Evolutionary conservation across 1,140 invertebrate species (phyloP).

Genomic region (Dreissena rostriformis): DNA sequence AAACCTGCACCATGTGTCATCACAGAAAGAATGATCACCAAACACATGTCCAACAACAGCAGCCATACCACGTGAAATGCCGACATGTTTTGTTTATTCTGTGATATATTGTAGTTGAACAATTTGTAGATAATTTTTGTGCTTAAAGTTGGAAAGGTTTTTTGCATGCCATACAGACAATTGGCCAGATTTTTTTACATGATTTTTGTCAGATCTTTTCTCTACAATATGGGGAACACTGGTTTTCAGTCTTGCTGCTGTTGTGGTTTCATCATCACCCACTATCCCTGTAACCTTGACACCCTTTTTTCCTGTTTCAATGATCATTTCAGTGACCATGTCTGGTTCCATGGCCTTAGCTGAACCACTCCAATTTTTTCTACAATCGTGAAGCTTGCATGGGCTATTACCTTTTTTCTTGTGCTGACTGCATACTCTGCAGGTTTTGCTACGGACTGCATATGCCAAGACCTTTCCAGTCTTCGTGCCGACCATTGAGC

Average conservation of each 20-base stretch:
- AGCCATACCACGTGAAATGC: background rate
- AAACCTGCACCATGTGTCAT: slow-evolving; percentile 15
- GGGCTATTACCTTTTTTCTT: too few species aligned
- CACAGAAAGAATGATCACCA: background rate
- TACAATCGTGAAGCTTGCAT: slow-evolving; percentile 2
- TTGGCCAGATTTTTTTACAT: background rate
- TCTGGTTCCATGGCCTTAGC: slow-evolving; percentile 18
- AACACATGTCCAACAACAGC: slow-evolving; percentile 3
- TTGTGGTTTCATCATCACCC: slow-evolving; percentile 20
- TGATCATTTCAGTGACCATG: slow-evolving; percentile 22
- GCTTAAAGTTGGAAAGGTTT: background rate
- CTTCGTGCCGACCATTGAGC: slow-evolving; percentile 11
- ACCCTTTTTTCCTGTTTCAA: background rate
- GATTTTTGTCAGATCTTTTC: background rate
- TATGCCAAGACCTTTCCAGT: slow-evolving; percentile 6
- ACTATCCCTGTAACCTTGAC: slow-evolving; percentile 1
- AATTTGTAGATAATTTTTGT: slow-evolving; percentile 2
- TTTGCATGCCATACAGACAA: background rate
- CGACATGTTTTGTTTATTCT: background rate
- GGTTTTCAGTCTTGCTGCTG: background rate
- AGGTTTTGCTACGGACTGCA: slow-evolving; percentile 2
- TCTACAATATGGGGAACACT: background rate
- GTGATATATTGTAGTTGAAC: slow-evolving; percentile 4
- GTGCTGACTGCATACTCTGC: background rate
- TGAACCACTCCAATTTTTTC: slow-evolving; percentile 7